Percentiles rank a stretch among this genome's conserved stretches.
phyloP scores from a whole-genome alignment of 2,113 vertebrate genomes.

The Sapayoa aenigma region DNA sequence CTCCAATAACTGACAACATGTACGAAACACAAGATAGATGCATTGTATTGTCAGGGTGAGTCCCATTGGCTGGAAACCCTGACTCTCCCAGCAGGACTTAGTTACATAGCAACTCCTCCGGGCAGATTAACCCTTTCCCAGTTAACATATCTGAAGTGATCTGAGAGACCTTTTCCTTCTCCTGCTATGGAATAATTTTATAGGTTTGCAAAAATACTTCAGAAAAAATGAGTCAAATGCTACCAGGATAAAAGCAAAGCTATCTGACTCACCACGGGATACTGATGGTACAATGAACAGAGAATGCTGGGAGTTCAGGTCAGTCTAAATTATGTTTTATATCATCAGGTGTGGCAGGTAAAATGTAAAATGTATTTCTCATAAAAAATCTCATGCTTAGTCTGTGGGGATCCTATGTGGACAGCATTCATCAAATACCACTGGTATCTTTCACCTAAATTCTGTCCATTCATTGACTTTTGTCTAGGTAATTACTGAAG shows the following conservation, averaged over 20 bases:
- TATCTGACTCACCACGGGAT: background rate
- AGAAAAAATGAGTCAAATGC: background rate
- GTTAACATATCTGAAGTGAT: background rate
- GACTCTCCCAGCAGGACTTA: constrained; percentile 44
- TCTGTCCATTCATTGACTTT: background rate
- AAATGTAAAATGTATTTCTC: background rate
- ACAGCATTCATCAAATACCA: background rate
- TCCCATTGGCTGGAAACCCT: constrained; percentile 32
- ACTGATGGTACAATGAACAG: background rate
- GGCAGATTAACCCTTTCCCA: constrained; percentile 50
- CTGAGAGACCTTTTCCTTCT: background rate
- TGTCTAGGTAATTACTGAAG: background rate
- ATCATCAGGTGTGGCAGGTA: background rate
- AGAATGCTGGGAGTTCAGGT: background rate
- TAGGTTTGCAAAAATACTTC: background rate
- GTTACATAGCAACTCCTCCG: constrained; percentile 44
- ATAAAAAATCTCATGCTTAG: background rate
- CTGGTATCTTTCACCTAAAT: background rate
- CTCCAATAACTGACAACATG: constrained; percentile 31
- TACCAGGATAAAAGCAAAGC: background rate
- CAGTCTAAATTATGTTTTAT: background rate
- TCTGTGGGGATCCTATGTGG: background rate
- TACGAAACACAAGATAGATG: constrained; percentile 51
- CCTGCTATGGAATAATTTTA: background rate
- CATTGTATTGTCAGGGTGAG: constrained; percentile 12